These are phyloP conservation scores for Tupiocoris notatus DNA, from an alignment of 2,888 invertebrate genomes.

Conservation along the genomic window DNA sequence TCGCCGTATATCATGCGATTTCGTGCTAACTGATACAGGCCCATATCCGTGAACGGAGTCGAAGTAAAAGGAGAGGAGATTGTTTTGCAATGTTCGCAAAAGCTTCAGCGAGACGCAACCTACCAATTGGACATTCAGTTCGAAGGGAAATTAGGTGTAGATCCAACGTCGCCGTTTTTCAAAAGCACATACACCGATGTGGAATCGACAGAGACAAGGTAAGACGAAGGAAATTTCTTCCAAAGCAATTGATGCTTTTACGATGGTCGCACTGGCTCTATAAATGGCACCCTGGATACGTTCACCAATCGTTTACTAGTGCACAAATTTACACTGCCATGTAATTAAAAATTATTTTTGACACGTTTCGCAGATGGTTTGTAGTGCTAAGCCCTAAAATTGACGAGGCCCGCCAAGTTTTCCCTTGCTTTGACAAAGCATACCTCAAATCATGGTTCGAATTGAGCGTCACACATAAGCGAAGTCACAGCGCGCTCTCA, in stretches of 20 bases:
- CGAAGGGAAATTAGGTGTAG: slow-evolving; percentile 64
- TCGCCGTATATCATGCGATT: too few species aligned
- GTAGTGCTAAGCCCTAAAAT: slow-evolving; percentile 49
- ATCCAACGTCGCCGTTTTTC: slow-evolving; percentile 68
- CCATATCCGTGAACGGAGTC: slow-evolving; percentile 33
- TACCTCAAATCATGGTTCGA: slow-evolving; percentile 71
- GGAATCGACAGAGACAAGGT: slow-evolving; percentile 49
- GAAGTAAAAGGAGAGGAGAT: slow-evolving; percentile 47
- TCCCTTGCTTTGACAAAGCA: slow-evolving; percentile 81
- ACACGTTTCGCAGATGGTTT: slow-evolving; percentile 48
- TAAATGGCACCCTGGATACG: too few species aligned
- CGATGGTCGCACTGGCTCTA: too few species aligned
- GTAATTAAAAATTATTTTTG: not conserved
- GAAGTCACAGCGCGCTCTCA: slow-evolving; percentile 49
- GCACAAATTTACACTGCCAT: not conserved
- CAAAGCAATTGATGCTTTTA: too few species aligned
- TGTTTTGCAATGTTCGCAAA: slow-evolving; percentile 47
- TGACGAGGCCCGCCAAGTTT: slow-evolving; percentile 67
- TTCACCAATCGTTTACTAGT: too few species aligned
- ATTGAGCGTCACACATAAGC: slow-evolving; percentile 59
- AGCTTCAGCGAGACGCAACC: slow-evolving; percentile 53
- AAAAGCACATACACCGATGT: slow-evolving; percentile 63
- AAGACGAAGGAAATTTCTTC: not conserved
- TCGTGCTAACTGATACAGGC: too few species aligned
- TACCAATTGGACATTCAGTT: slow-evolving; percentile 67